phyloP scores from a whole-genome alignment of 2,797 vertebrate species.

The Molossus alvarezi region DNA sequence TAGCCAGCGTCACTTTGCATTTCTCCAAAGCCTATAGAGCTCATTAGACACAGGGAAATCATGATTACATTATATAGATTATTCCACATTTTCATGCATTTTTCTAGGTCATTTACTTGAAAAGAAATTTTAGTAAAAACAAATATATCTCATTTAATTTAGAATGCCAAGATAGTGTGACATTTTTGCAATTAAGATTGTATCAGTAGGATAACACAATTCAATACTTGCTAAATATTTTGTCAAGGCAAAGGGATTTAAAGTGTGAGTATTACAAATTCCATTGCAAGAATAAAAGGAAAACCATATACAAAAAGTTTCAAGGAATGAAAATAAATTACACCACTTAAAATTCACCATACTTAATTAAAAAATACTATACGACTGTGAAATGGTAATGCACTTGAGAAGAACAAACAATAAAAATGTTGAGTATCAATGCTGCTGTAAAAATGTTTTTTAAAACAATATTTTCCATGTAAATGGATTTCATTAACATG shows the following conservation, averaged over 20 bases:
- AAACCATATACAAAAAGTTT: not conserved
- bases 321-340: constrained; percentile 24
- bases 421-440: constrained; percentile 31
- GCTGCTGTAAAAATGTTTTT: not conserved
- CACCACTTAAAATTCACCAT: not conserved
- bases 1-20: constrained; percentile 50
- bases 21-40: not conserved
- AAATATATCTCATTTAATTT: constrained; percentile 72
- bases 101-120: constrained; percentile 74
- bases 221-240: constrained; percentile 73
- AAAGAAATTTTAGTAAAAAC: constrained; percentile 59
- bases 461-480: constrained; percentile 1
- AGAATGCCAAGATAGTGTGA: constrained; percentile 38
- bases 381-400: not conserved
- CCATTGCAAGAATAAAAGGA: not conserved
- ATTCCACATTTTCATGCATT: constrained; percentile 69
- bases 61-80: constrained; percentile 38
- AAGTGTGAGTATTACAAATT: constrained; percentile 14
- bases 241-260: constrained; percentile 51
- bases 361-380: not conserved
- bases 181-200: constrained; percentile 65
- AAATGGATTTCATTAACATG: not conserved
- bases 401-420: not conserved
- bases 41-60: constrained; percentile 51
- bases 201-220: constrained; percentile 68